Evolutionary conservation across 2,113 vertebrate genomes (phyloP).

Genomic region (Peromyscus polionotus): DNA sequence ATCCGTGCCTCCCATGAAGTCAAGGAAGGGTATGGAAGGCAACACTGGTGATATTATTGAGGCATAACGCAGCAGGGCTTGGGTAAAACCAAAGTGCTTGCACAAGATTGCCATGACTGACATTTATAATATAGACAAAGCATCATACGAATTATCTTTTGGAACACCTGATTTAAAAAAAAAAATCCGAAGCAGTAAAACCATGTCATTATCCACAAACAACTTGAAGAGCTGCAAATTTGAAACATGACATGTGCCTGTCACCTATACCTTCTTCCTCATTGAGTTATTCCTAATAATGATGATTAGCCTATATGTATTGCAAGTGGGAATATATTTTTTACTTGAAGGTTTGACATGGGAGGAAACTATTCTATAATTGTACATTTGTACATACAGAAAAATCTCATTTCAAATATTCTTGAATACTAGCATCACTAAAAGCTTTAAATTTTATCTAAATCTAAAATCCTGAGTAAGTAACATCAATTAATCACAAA

Average conservation of each 20-base stretch:
- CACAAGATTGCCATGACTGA: neutral
- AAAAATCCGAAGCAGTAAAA: neutral
- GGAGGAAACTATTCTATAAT: conserved; percentile 7
- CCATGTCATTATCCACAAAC: neutral
- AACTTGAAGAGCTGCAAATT: neutral
- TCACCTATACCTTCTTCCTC: neutral
- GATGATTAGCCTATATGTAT: neutral
- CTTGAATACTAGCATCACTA: neutral
- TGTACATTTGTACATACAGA: neutral
- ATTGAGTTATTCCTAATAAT: neutral
- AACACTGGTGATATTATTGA: neutral
- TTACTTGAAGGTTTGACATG: neutral
- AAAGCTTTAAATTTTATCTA: neutral
- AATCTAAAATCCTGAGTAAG: neutral
- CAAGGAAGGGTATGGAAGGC: neutral
- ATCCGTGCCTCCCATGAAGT: conserved; percentile 55
- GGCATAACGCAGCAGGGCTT: conserved; percentile 34
- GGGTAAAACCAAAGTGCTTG: conserved; percentile 21
- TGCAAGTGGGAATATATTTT: neutral
- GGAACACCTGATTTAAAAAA: conserved; percentile 17
- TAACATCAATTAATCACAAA: neutral
- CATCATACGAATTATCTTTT: neutral
- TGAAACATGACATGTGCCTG: neutral
- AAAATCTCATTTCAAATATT: conserved; percentile 38
- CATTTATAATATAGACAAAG: conserved; percentile 30